Conservation (phyloP, 2,797 vertebrate genomes). For the Mus spretus region DNA sequence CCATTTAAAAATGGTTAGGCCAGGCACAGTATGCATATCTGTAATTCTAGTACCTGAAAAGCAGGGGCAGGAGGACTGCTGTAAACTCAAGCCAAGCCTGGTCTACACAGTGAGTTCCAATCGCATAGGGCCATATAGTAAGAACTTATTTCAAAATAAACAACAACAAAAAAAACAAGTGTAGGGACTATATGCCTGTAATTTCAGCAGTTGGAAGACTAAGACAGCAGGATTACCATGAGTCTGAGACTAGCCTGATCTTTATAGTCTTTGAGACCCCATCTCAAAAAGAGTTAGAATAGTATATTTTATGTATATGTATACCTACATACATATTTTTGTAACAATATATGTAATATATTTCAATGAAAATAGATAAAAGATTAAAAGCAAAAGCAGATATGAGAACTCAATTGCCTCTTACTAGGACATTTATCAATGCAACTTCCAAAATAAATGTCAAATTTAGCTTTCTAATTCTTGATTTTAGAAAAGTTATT, state of each 20-base stretch:
- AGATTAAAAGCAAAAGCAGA: conserved; percentile 53
- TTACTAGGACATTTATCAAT: conserved; percentile 53
- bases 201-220: background rate
- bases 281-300: conserved; percentile 4
- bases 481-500: conserved; percentile 45
- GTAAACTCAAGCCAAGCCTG: background rate
- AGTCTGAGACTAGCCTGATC: background rate
- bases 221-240: background rate
- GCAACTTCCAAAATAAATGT: background rate
- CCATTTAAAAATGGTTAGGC: background rate
- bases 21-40: background rate
- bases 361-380: conserved; percentile 61
- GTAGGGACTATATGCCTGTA: background rate
- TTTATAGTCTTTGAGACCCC: background rate
- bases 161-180: background rate
- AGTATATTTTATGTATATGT: background rate
- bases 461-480: conserved; percentile 57
- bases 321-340: conserved; percentile 2
- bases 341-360: conserved; percentile 25
- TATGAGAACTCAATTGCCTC: conserved; percentile 32
- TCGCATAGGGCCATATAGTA: background rate
- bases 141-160: background rate
- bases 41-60: background rate
- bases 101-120: background rate
- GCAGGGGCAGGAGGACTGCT: background rate